A percentile compares a stretch with the other conserved stretches of the same genome.
Conservation (phyloP, 1,140 invertebrate genomes). For the Ruditapes philippinarum region DNA sequence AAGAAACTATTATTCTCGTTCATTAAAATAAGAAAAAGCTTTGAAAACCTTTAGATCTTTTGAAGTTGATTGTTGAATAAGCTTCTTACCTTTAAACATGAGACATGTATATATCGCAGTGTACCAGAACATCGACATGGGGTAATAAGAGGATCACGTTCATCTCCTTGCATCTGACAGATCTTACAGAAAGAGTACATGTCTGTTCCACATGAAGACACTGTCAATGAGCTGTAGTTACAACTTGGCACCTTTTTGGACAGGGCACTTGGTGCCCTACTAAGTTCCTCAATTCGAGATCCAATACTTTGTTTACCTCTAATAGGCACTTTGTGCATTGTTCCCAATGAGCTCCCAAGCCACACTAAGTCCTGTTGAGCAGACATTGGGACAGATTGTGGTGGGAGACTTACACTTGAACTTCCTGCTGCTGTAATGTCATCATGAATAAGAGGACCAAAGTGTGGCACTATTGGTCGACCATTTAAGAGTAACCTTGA, state of each 20-base stretch:
- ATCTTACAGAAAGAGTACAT: slow-evolving; percentile 88
- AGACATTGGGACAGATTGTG: background rate
- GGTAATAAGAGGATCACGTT: slow-evolving; percentile 87
- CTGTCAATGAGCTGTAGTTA: slow-evolving; percentile 67
- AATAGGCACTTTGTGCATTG: slow-evolving; percentile 63
- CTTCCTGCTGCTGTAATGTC: background rate
- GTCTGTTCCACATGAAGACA: slow-evolving; percentile 81
- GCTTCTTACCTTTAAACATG: slow-evolving; percentile 88
- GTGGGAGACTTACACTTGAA: slow-evolving; percentile 51
- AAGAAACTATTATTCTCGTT: too few relatives aligned
- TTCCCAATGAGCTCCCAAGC: slow-evolving; percentile 59
- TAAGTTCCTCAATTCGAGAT: slow-evolving; percentile 20
- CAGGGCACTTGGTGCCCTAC: slow-evolving; percentile 8
- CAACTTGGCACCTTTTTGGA: slow-evolving; percentile 47
- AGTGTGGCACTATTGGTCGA: slow-evolving; percentile 51
- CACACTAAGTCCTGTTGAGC: slow-evolving; percentile 47
- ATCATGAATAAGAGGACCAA: background rate
- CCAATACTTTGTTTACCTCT: background rate
- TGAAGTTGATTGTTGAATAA: too few relatives aligned
- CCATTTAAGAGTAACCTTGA: slow-evolving; percentile 34
- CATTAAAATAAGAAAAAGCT: too few relatives aligned
- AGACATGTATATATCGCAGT: slow-evolving; percentile 88
- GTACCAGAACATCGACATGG: slow-evolving; percentile 89
- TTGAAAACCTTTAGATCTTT: too few relatives aligned
- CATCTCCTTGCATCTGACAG: slow-evolving; percentile 87